Base-by-base conservation (phyloP, 2,888 invertebrate species). In the Aleiodes leptofemur region DNA sequence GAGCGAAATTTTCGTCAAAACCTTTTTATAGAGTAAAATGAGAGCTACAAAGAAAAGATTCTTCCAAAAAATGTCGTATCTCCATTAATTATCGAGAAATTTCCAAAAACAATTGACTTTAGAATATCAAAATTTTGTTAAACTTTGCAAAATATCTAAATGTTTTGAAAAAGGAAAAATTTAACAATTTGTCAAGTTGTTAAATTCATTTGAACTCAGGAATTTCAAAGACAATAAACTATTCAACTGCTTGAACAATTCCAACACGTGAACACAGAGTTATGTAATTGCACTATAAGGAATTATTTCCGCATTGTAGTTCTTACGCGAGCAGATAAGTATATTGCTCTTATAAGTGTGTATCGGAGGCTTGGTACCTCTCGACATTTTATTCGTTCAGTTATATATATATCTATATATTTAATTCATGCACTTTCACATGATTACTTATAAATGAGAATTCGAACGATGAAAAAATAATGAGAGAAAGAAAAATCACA, bases 231-330 rank as follows among this genome's bases (percentile, higher is more conserved):
- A 61, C 61, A 61, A 61, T 61, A 61, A 61, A 38, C 43, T 13
- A 38, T 61, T 61, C 13, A 11, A 56, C 3, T 23, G 56, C 29
- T 56, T 56, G 8, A 34, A 13, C 16, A 43, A 23, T 64, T 64
- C 64, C 43, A 43, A 23, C 23, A 64, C 48, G 48, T 64, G 64
- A 48, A 64, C 14, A n/a, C 43, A 2, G 53, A 64, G 23, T 64
- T 64, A 64, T 64, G 64, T 43, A 64, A 64, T 64, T 64, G 11
- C 14, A 48, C 23, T 64, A 48, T 48, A 64, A 48, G 13, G 31
- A 64, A 64, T 64, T 43, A 48, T 64, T 64, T 64, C 64, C 64
- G 64, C 64, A 43, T 64, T 64, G 43, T 64, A 16, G 48, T 8
- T 61, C n/a, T 61, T 38, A 61, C 61, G 61, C 61, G 48, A 64